Evolutionary conservation across 2,888 invertebrate genomes (phyloP), one percentile per base, ranked within the genome.

Genomic region (Stenchaetothrips biformis): DNA sequence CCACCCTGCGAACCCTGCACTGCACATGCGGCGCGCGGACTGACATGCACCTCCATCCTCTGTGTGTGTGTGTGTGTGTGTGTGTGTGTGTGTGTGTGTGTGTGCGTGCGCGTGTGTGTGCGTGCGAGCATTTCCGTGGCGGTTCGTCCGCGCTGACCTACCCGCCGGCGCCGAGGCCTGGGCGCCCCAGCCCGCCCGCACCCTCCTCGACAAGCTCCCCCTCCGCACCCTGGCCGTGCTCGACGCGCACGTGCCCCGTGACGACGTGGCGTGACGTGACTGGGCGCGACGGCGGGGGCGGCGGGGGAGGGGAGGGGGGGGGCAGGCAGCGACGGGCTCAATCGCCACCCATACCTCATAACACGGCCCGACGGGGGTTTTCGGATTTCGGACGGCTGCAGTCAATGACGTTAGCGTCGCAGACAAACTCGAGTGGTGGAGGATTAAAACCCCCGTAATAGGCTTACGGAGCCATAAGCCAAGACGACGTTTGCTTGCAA

Each of bases 151-250:
- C 53, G 16, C 53, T 53, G 53, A 9, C 16, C n/a, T 21, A 21
- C 67, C 7, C 9, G n/a, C n/a, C 21, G 67, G 53, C 53, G 18
- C 53, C 16, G 53, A 18, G 53, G 53, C 13, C 18, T 13, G 53
- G 88, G 78, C 78, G 80, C 88, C 62, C 62, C 85, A 86, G 80
- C 80, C 85, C 81, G n/a, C 78, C 78, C 81, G 53, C 78, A 74
- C 79, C 80, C 48, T 27, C 79, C 78, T 37, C 78, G 67, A 21
- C 67, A 18, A 9, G 67, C 67, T 8, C 67, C 67, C n/a, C 67
- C 67, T 21, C 67, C 67, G 11, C 25, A 21, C 67, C 21, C 8
- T 13, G 53, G 8, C 67, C 67, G 9, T 4, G 37, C 37, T 2
- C 37, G 37, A 37, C 37, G 37, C 37, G 67, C 67, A 25, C 67